These are phyloP conservation scores for Penaeus vannamei DNA, from an alignment of 1,140 invertebrate genomes.

Conservation along the genomic window DNA sequence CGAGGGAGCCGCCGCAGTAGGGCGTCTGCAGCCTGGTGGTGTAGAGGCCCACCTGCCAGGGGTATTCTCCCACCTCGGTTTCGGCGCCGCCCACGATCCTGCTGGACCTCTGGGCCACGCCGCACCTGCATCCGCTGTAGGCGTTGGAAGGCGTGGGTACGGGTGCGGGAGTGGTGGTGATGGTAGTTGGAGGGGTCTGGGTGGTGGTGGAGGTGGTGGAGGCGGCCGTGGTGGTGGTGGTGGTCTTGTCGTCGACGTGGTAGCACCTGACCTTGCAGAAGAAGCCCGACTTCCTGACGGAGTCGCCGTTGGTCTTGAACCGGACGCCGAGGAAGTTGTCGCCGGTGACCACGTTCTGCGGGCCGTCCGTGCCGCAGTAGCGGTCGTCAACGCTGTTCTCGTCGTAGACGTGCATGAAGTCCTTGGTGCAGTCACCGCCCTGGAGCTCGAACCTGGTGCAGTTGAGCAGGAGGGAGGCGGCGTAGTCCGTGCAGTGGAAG, in stretches of 20 bases:
- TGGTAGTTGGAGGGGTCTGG: too few relatives aligned
- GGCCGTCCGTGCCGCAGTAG: slow-evolving; percentile 2
- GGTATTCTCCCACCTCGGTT: slow-evolving; percentile 54
- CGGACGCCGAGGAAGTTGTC: neutral
- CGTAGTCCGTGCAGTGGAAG: neutral
- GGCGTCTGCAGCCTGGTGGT: slow-evolving; percentile 45
- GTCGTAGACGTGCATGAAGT: slow-evolving; percentile 19
- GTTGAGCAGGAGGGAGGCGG: neutral
- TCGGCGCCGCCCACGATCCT: slow-evolving; percentile 51
- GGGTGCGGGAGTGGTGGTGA: too few relatives aligned
- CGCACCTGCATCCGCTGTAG: neutral
- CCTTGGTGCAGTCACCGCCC: neutral
- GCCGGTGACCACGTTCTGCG: neutral
- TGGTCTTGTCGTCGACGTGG: too few relatives aligned
- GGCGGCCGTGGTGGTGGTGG: too few relatives aligned
- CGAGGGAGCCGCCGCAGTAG: slow-evolving; percentile 72
- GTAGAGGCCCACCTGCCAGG: slow-evolving; percentile 53
- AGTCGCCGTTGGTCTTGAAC: slow-evolving; percentile 24
- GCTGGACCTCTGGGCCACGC: neutral
- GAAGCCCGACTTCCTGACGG: neutral
- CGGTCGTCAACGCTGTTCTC: too few relatives aligned
- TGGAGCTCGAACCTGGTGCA: slow-evolving; percentile 2
- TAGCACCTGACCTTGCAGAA: neutral
- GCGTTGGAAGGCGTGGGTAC: too few relatives aligned
- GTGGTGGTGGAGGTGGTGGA: too few relatives aligned